Conservation (phyloP, 2,113 vertebrate genomes). For the Anser brachyrhynchus region DNA sequence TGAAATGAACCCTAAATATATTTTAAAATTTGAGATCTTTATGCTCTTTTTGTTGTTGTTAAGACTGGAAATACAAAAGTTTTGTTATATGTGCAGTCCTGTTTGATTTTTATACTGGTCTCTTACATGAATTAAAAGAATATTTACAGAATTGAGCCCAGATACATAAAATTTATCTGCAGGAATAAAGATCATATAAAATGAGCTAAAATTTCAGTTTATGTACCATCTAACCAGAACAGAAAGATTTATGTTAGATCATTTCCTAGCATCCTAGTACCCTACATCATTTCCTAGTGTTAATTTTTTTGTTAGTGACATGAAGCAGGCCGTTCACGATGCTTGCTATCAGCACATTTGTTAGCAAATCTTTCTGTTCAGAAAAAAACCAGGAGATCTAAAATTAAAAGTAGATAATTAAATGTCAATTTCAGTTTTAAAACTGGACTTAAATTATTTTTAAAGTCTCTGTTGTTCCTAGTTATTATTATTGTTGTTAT, state of each 20-base stretch:
- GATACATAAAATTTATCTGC: neutral
- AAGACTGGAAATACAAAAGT: neutral
- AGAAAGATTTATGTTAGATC: neutral
- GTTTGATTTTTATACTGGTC: neutral
- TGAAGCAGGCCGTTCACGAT: constrained; percentile 17
- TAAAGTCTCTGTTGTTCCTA: neutral
- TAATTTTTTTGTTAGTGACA: neutral
- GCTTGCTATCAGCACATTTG: neutral
- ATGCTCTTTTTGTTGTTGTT: neutral
- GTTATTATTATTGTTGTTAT: neutral
- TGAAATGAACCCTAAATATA: neutral
- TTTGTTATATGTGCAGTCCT: neutral
- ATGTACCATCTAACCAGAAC: neutral
- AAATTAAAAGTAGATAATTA: neutral
- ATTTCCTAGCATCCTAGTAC: neutral
- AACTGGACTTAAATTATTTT: neutral
- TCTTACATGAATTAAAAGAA: neutral
- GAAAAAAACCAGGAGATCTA: neutral
- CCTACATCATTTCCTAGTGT: neutral
- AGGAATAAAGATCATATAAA: neutral
- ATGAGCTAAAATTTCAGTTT: neutral
- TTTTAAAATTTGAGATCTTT: neutral
- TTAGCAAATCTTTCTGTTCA: neutral
- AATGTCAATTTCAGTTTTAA: neutral
- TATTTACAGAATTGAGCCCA: neutral